A percentile compares a stretch with the other conserved stretches of the same genome.
Evolutionary conservation across 1,140 invertebrate genomes (phyloP).

Genomic region (Adelges cooleyi): DNA sequence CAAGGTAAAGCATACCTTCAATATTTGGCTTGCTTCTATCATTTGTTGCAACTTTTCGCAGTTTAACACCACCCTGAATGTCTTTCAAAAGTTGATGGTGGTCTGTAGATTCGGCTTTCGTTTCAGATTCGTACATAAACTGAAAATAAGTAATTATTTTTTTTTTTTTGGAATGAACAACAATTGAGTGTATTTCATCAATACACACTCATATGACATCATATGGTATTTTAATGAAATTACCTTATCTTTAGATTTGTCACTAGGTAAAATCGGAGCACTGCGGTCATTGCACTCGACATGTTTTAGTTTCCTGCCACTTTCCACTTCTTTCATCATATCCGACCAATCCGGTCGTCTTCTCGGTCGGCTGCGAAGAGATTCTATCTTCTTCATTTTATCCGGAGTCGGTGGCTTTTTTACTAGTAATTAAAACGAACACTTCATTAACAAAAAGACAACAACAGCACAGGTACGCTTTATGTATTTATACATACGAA

Average conservation of each 20-base stretch:
- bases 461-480: not conserved
- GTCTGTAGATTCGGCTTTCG: conserved; percentile 48
- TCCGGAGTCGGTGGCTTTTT: conserved; percentile 30
- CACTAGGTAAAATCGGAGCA: conserved; percentile 45
- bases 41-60: conserved; percentile 67
- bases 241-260: conserved; percentile 45
- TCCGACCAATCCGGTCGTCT: conserved; percentile 73
- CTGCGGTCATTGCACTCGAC: conserved; percentile 72
- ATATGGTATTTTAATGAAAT: no score
- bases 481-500: not conserved
- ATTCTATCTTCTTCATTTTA: conserved; percentile 42
- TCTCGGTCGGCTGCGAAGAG: conserved; percentile 57
- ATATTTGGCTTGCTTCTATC: conserved; percentile 74
- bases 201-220: no score
- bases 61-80: conserved; percentile 63
- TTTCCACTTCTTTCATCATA: conserved; percentile 81
- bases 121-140: conserved; percentile 82
- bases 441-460: not conserved
- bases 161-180: no score
- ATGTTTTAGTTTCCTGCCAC: conserved; percentile 60
- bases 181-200: no score
- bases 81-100: conserved; percentile 72
- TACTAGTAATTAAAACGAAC: not conserved
- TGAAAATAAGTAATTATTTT: no score
- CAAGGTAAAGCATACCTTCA: conserved; percentile 42